Evolutionary conservation across 2,888 invertebrate genomes (phyloP), one percentile per base, ranked within the genome.

Genomic region (Neocrepidodera transversa): DNA sequence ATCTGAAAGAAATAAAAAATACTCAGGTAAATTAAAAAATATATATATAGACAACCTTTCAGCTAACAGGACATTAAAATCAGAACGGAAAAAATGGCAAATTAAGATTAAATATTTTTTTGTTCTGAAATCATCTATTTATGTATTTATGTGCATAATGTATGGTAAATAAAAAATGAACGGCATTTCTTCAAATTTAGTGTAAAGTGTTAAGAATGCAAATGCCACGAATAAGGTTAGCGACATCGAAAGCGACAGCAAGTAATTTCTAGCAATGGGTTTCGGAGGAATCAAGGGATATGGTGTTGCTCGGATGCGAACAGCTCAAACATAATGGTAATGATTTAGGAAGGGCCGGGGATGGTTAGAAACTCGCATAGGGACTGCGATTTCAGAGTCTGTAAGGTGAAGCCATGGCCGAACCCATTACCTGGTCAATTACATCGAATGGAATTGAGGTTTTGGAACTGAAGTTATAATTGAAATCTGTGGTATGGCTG

Each of bases 361-460:
- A n/a, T n/a, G n/a, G 68, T 69, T 70, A 69, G 67, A 73, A 76
- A 75, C 74, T 75, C 75, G 72, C 72, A 71, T 51, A 59, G 53
- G 61, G 58, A 59, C 49, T 69, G 70, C 73, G 74, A 76, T 76
- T 75, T 71, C 72, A 70, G 69, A 64, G 71, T 71, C 68, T 73
- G 74, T 74, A 79, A 78, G 77, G 77, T 78, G 76, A 77, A 76
- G 75, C 76, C 73, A 71, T 76, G 77, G 75, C 73, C 77, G 74
- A 76, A 78, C 75, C 78, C 74, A 78, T 79, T 79, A 78, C 78
- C 78, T 79, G 78, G 78, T 78, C 79, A 79, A 79, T 79, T 79
- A 78, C 78, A 78, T 78, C 74, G 73, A 77, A 77, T 77, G 76
- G 78, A 76, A 78, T 78, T 75, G 77, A 76, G 78, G 78, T 78